Evolutionary conservation across 2,888 invertebrate genomes (phyloP), one percentile per base, ranked within the genome.

Genomic region (Synergus japonicus): DNA sequence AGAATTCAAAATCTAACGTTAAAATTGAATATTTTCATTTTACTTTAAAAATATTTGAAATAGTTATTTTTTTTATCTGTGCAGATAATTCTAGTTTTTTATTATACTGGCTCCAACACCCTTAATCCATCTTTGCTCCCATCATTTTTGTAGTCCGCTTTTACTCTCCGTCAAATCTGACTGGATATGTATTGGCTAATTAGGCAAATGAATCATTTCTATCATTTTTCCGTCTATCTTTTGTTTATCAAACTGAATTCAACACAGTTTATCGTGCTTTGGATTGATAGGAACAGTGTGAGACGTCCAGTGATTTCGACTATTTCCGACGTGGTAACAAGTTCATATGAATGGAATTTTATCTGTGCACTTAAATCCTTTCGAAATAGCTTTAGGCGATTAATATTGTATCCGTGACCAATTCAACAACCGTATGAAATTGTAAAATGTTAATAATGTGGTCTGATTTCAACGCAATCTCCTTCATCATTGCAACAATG

Each of bases 311-410:
- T 49, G 69, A 69, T 69, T 69, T 49, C 44, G 54, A 73, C 54
- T 49, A 49, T 49, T 69, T 69, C 69, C 44, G 37, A 73, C 73
- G n/a, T 73, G 49, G 37, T 73, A 69, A 46, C 46, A 69, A 69
- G 37, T 73, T 73, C 29, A 49, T 73, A 73, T 73, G 73, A 73
- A 73, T 73, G 73, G 73, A 73, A 49, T 73, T 73, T 73, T 73
- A 73, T 73, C 73, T 37, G 37, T 43, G 65, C 76, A 29, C 43
- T 78, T 65, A 76, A 76, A 79, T 76, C 29, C 65, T 79, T 76
- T 76, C 65, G 69, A 79, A 79, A 79, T 76, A 66, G 18, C 65
- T 66, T 79, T 76, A 9, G 65, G 37, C 76, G 60, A 79, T 79
- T 79, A 76, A 76, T 65, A 49, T 13, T 78, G 46, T 65, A 79